These are phyloP conservation scores for Amaurobius ferox DNA, from an alignment of 2,888 invertebrate species.

Conservation along the genomic window DNA sequence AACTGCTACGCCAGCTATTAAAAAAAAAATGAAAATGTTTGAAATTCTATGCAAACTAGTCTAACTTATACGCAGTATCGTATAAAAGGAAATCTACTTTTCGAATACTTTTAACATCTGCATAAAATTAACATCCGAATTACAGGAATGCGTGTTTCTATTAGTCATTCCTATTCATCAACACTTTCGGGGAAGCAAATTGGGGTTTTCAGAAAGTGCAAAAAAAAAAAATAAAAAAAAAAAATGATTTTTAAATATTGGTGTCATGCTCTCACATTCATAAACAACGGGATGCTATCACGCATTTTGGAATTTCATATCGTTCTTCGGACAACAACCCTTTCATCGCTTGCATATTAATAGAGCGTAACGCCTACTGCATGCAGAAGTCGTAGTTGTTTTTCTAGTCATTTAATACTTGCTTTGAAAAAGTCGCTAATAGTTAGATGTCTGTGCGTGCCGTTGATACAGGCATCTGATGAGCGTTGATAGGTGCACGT, in stretches of 20 bases:
- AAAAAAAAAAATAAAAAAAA: too few relatives aligned
- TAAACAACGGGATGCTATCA: not conserved
- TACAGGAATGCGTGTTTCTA: too few relatives aligned
- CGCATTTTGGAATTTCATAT: not conserved
- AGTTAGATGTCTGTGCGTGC: not conserved
- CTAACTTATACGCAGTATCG: too few relatives aligned
- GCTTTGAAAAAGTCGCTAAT: not conserved
- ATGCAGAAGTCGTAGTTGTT: not conserved
- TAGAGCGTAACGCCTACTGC: conserved; percentile 55
- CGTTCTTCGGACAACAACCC: conserved; percentile 42
- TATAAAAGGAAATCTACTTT: too few relatives aligned
- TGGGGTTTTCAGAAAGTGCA: not conserved
- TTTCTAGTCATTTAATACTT: not conserved
- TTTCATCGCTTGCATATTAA: conserved; percentile 54
- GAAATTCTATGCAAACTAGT: too few relatives aligned
- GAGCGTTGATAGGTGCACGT: not conserved
- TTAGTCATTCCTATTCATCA: too few relatives aligned
- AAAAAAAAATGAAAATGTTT: too few relatives aligned
- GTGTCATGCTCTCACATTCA: not conserved
- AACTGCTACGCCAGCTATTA: too few relatives aligned
- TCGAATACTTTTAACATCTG: too few relatives aligned
- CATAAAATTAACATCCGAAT: too few relatives aligned
- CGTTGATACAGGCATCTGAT: not conserved
- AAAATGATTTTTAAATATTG: not conserved
- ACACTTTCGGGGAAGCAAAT: not conserved